phyloP scores from a whole-genome alignment of 2,888 invertebrate genomes.

The Drosophila setosimentum region DNA sequence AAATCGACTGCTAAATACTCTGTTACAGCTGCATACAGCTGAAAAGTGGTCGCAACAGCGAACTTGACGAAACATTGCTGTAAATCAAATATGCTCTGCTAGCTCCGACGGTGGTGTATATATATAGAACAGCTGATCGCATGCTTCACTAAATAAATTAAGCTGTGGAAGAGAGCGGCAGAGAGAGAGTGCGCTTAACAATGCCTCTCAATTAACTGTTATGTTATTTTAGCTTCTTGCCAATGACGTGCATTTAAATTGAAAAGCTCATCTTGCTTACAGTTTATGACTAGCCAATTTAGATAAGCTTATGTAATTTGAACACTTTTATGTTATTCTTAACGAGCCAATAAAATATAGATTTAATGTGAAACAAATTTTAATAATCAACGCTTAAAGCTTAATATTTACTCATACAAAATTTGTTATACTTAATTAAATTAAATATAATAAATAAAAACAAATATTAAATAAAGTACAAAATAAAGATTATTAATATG shows the following conservation, averaged over 20 bases:
- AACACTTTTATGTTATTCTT: background rate
- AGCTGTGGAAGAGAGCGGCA: background rate
- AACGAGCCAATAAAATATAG: background rate
- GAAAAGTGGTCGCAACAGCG: background rate
- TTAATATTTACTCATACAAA: background rate
- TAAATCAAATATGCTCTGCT: background rate
- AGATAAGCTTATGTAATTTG: slow-evolving; percentile 13
- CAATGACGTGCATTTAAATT: slow-evolving; percentile 20
- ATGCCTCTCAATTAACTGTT: slow-evolving; percentile 21
- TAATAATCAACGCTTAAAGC: background rate
- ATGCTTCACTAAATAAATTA: slow-evolving; percentile 7
- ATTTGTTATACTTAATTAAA: background rate
- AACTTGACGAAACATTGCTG: background rate
- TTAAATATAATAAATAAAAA: background rate
- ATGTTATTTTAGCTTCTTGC: slow-evolving; percentile 18
- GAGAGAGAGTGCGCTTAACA: background rate
- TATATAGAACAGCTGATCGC: slow-evolving; percentile 30
- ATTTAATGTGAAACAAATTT: background rate
- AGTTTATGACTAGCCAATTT: slow-evolving; percentile 1
- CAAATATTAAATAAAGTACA: slow-evolving; percentile 8
- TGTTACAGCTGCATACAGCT: background rate
- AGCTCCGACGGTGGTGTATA: background rate
- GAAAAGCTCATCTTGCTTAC: slow-evolving; percentile 9
- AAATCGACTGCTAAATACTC: slow-evolving; percentile 3
- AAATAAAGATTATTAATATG: slow-evolving; percentile 50